A percentile compares a stretch with the other conserved stretches of the same genome.
These are phyloP conservation scores for Chaetops frenatus DNA, from an alignment of 2,113 vertebrate species.

Conservation along the genomic window DNA sequence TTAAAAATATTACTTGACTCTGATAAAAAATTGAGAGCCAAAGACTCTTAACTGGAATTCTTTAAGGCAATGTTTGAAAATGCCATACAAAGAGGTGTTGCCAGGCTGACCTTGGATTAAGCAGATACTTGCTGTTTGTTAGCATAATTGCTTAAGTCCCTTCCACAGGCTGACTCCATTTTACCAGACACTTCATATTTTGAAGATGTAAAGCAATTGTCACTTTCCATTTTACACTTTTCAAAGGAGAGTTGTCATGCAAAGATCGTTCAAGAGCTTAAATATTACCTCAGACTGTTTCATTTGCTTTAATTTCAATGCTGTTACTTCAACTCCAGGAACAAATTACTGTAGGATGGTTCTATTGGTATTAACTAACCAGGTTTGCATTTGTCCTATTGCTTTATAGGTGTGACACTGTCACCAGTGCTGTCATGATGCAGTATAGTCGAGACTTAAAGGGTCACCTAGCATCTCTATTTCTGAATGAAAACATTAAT, in stretches of 20 bases:
- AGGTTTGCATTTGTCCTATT: not conserved
- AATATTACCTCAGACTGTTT: not conserved
- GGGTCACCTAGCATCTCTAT: slow-evolving; percentile 93
- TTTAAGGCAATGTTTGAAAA: not conserved
- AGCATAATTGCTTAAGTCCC: not conserved
- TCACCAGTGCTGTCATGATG: slow-evolving; percentile 98
- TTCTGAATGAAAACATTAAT: slow-evolving; percentile 97
- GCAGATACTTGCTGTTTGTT: not conserved
- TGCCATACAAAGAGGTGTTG: not conserved
- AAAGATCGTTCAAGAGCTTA: not conserved
- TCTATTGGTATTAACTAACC: not conserved
- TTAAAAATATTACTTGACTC: not conserved
- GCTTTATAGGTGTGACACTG: slow-evolving; percentile 87
- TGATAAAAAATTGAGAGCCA: not conserved
- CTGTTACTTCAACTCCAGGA: not conserved
- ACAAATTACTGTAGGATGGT: not conserved
- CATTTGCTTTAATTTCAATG: not conserved
- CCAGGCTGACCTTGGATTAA: not conserved
- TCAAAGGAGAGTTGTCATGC: not conserved
- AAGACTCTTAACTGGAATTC: not conserved
- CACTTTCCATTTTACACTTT: not conserved
- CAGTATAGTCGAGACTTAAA: slow-evolving; percentile 97
- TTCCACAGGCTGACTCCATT: not conserved
- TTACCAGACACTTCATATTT: not conserved
- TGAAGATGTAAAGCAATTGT: not conserved